phyloP scores from a whole-genome alignment of 1,140 invertebrate genomes.

The Brachionus angularis region DNA sequence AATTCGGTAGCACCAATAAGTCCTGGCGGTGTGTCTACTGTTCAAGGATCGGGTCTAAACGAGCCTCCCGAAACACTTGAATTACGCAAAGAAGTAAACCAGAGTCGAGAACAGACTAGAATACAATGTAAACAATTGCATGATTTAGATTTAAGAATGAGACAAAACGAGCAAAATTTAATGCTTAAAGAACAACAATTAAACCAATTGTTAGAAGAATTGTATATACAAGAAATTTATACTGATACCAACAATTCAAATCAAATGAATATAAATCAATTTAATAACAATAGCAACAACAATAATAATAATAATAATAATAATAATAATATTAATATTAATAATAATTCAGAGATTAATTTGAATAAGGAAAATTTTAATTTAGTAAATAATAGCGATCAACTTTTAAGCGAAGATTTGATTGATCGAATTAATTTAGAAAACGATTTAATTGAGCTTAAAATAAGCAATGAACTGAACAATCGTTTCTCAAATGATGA shows the following conservation, averaged over 20 bases:
- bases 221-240: conserved; percentile 36
- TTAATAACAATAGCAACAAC: background rate
- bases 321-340: background rate
- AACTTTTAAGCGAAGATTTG: too few species aligned
- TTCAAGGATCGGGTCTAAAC: background rate
- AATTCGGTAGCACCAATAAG: background rate
- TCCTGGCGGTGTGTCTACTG: background rate
- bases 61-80: conserved; percentile 2
- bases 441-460: background rate
- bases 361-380: too few species aligned
- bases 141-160: conserved; percentile 41
- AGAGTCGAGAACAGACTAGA: conserved; percentile 28
- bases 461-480: too few species aligned
- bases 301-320: background rate
- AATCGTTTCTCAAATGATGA: background rate
- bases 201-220: conserved; percentile 18
- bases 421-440: conserved; percentile 6
- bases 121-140: conserved; percentile 42
- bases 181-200: conserved; percentile 40
- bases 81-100: conserved; percentile 12
- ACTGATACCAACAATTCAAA: background rate
- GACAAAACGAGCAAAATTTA: conserved; percentile 40
- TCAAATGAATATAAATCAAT: too few species aligned
- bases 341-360: background rate
- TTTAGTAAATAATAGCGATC: too few species aligned